Evolutionary conservation across 2,113 vertebrate species (phyloP).

Genomic region (Notiomystis cincta): DNA sequence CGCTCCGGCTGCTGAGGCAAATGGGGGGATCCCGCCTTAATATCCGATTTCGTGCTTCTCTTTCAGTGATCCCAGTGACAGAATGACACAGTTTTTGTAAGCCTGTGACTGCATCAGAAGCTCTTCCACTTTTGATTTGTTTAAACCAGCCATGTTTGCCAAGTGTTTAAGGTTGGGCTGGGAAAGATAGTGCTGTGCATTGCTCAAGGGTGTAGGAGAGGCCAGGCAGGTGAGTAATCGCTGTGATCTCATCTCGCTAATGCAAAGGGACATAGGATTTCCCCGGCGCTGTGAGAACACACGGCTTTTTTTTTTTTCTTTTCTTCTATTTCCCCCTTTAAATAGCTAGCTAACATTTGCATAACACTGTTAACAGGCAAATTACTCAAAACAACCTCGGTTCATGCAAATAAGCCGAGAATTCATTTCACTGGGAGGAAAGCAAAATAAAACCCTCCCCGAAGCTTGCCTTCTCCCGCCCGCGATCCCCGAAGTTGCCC

Average conservation of each 20-base stretch:
- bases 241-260: slow-evolving; percentile 43
- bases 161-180: slow-evolving; percentile 27
- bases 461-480: background rate
- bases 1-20: background rate
- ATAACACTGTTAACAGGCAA: slow-evolving; percentile 9
- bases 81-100: slow-evolving; percentile 56
- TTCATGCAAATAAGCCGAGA: slow-evolving; percentile 3
- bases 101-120: slow-evolving; percentile 27
- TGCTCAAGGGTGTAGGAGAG: slow-evolving; percentile 50
- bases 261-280: slow-evolving; percentile 35
- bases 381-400: background rate
- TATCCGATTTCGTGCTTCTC: slow-evolving; percentile 47
- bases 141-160: slow-evolving; percentile 46
- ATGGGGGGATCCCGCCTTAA: slow-evolving; percentile 40
- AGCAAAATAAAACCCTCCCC: background rate
- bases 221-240: slow-evolving; percentile 64
- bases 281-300: background rate
- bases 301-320: background rate
- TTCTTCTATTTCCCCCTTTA: background rate
- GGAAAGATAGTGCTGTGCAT: background rate
- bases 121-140: slow-evolving; percentile 49
- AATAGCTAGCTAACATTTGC: slow-evolving; percentile 5
- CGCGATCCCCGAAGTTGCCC: background rate
- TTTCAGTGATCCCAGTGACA: slow-evolving; percentile 39
- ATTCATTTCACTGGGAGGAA: background rate